Base-by-base conservation (phyloP, 2,797 vertebrate genomes). In the Fringilla coelebs region DNA sequence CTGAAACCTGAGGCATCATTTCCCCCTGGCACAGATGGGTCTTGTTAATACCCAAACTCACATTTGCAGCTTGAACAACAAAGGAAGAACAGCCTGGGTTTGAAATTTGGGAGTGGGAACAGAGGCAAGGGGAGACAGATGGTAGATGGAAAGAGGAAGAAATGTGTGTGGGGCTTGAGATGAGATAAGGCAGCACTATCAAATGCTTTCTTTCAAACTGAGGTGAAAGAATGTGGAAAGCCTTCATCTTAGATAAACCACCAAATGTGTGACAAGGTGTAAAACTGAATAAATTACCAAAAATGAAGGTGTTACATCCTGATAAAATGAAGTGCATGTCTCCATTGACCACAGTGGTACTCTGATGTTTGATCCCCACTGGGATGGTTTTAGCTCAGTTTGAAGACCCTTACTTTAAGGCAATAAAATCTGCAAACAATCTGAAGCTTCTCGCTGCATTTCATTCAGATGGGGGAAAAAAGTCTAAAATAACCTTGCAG, bases 141-240 rank as follows among this genome's bases (percentile, higher is more conserved):
- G 40, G 32, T 10, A 34, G 38, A 63, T 49, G 24, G 57, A 52
- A 58, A 80, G 32, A 34, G 8, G 21, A 6, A 55, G 36, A 48
- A 76, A 36, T 4, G 7, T 5, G 9, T 0, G 0, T 4, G 6
- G 14, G 13, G 72, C 38, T 51, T 24, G 25, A 87, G 70, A 22
- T 72, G 13, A 49, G 18, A 19, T 2, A 26, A 58, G 52, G 65
- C 40, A 73, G 51, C 0, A 0, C 25, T 21, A 62, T 61, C 75
- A 54, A 80, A 52, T 10, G 26, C 32, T 43, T 0, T 2, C 22
- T 67, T 16, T 62, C 41, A 36, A 32, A 58, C 17, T 26, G 31
- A 78, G 26, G 32, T 58, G 48, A 66, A 48, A 16, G 29, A 2
- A 5, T 13, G 34, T 20, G 24, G 40, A 90, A 86, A 87, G 55